phyloP scores from a whole-genome alignment of 2,888 invertebrate species.

The Mythimna impura region DNA sequence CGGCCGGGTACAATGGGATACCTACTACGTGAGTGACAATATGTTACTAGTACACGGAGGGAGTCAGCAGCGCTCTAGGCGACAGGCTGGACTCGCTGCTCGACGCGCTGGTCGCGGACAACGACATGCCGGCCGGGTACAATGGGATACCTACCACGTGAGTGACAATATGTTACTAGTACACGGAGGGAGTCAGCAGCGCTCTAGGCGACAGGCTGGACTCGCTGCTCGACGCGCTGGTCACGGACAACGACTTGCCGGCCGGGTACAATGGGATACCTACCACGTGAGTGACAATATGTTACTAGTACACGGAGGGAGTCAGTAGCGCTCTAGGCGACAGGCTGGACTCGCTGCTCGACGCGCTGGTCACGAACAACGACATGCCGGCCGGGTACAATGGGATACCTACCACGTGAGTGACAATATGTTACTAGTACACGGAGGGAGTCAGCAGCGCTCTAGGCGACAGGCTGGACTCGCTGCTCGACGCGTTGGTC shows the following conservation, averaged over 20 bases:
- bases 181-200: conserved; percentile 91
- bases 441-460: conserved; percentile 92
- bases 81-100: conserved; percentile 93
- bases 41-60: conserved; percentile 89
- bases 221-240: conserved; percentile 91
- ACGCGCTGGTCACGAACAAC: conserved; percentile 92
- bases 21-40: conserved; percentile 82
- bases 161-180: conserved; percentile 72
- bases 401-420: conserved; percentile 90
- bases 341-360: conserved; percentile 92
- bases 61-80: conserved; percentile 92
- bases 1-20: conserved; percentile 90
- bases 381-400: conserved; percentile 88
- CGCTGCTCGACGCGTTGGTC: conserved; percentile 92
- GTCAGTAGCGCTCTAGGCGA: conserved; percentile 92
- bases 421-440: conserved; percentile 80
- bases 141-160: conserved; percentile 91
- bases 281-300: conserved; percentile 75
- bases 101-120: conserved; percentile 92
- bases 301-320: conserved; percentile 90
- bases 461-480: conserved; percentile 92
- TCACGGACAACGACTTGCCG: conserved; percentile 92
- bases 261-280: conserved; percentile 91
- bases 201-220: conserved; percentile 93
- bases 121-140: conserved; percentile 88